phyloP scores from a whole-genome alignment of 2,888 invertebrate species.

The Phaedon cochleariae region DNA sequence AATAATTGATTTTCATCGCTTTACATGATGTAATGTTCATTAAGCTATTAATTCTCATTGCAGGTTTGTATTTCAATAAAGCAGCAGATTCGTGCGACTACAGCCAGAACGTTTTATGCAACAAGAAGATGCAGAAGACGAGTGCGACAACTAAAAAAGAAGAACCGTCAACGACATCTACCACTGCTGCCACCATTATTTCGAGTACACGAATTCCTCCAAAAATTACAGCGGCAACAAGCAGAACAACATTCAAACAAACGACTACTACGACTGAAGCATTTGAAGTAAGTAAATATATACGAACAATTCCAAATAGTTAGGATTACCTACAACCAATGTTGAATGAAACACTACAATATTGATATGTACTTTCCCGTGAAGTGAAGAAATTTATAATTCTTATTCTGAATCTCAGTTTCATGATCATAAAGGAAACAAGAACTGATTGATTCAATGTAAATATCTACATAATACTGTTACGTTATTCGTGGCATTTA shows the following conservation, averaged over 20 bases:
- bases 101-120: conserved; percentile 85
- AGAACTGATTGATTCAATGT: too few relatives aligned
- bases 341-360: too few relatives aligned
- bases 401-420: too few relatives aligned
- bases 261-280: conserved; percentile 54
- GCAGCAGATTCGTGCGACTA: conserved; percentile 93
- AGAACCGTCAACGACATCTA: conserved; percentile 62
- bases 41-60: conserved; percentile 24
- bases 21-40: too few relatives aligned
- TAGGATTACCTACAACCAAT: too few relatives aligned
- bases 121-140: conserved; percentile 67
- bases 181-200: conserved; percentile 61
- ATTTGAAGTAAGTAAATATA: conserved; percentile 42
- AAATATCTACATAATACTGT: too few relatives aligned
- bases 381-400: too few relatives aligned
- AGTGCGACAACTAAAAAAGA: conserved; percentile 63
- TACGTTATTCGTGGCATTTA: too few relatives aligned
- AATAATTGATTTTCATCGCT: too few relatives aligned
- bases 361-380: too few relatives aligned
- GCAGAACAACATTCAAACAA: conserved; percentile 52
- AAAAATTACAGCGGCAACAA: conserved; percentile 60
- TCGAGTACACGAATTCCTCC: conserved; percentile 49
- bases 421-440: too few relatives aligned
- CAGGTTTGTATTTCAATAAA: conserved; percentile 90
- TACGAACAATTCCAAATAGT: too few relatives aligned